phyloP scores from a whole-genome alignment of 2,797 vertebrate genomes.

The Microctenopoma steveboyesi region DNA sequence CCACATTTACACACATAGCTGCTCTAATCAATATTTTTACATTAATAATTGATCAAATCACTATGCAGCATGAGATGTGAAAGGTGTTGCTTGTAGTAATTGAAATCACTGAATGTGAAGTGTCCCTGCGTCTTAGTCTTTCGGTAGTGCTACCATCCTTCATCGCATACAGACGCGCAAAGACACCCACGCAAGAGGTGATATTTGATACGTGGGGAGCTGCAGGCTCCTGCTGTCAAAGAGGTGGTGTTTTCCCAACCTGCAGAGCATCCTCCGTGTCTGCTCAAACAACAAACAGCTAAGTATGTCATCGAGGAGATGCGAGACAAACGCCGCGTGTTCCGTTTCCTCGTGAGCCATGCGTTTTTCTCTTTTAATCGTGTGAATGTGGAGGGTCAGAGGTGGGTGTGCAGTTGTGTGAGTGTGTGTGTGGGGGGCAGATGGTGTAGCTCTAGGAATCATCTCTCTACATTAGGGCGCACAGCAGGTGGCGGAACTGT shows the following conservation, averaged over 20 bases:
- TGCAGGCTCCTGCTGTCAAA: conserved; percentile 29
- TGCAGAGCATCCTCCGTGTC: conserved; percentile 19
- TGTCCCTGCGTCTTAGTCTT: background rate
- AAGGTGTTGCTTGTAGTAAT: background rate
- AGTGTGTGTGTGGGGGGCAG: conserved; percentile 58
- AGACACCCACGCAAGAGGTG: conserved; percentile 9
- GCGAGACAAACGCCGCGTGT: background rate
- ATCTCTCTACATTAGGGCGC: conserved; percentile 66
- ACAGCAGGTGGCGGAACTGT: conserved; percentile 58
- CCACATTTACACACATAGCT: background rate
- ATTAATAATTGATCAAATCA: background rate
- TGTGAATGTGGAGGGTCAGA: conserved; percentile 27
- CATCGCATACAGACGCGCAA: background rate
- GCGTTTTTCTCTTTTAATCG: background rate
- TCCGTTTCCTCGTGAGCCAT: background rate
- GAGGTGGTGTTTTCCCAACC: conserved; percentile 30
- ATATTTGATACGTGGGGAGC: conserved; percentile 27
- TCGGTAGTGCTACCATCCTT: background rate
- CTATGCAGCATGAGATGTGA: background rate
- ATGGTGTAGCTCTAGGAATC: conserved; percentile 77
- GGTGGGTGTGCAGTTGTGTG: conserved; percentile 27
- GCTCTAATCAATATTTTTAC: conserved; percentile 1
- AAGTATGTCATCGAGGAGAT: background rate
- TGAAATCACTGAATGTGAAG: too few species aligned
- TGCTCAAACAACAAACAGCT: conserved; percentile 10